Evolutionary conservation across 2,113 vertebrate genomes (phyloP).

Genomic region (Nothobranchius furzeri): DNA sequence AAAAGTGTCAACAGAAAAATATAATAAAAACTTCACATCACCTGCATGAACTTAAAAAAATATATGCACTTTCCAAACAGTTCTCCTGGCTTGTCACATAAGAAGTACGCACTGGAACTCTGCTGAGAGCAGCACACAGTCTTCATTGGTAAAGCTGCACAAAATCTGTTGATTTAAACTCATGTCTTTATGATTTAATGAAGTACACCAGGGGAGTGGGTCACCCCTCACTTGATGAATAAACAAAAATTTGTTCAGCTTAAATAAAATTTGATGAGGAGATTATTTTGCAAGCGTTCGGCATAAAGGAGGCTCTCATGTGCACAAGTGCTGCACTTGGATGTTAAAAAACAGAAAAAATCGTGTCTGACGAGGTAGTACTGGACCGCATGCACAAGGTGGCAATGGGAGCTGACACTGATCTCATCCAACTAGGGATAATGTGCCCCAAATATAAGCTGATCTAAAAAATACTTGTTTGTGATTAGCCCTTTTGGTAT

Average conservation of each 20-base stretch:
- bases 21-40: slow-evolving; percentile 52
- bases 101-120: slow-evolving; percentile 48
- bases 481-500: too few relatives aligned
- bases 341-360: too few relatives aligned
- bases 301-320: slow-evolving; percentile 70
- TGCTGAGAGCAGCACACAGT: slow-evolving; percentile 48
- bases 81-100: slow-evolving; percentile 58
- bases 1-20: slow-evolving; percentile 70
- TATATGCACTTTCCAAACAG: slow-evolving; percentile 1
- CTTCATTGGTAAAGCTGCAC: slow-evolving; percentile 43
- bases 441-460: too few relatives aligned
- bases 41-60: slow-evolving; percentile 19
- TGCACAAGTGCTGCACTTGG: slow-evolving; percentile 2
- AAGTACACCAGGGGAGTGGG: slow-evolving; percentile 48
- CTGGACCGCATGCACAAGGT: too few relatives aligned
- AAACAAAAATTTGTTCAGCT: slow-evolving; percentile 68
- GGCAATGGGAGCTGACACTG: too few relatives aligned
- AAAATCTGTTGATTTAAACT: slow-evolving; percentile 65
- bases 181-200: slow-evolving; percentile 66
- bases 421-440: too few relatives aligned
- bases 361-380: too few relatives aligned
- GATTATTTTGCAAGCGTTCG: slow-evolving; percentile 71
- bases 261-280: slow-evolving; percentile 77
- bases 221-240: slow-evolving; percentile 48
- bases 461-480: too few relatives aligned